Evolutionary conservation across 2,888 invertebrate species (phyloP).

Genomic region (Dasypogon diadema): DNA sequence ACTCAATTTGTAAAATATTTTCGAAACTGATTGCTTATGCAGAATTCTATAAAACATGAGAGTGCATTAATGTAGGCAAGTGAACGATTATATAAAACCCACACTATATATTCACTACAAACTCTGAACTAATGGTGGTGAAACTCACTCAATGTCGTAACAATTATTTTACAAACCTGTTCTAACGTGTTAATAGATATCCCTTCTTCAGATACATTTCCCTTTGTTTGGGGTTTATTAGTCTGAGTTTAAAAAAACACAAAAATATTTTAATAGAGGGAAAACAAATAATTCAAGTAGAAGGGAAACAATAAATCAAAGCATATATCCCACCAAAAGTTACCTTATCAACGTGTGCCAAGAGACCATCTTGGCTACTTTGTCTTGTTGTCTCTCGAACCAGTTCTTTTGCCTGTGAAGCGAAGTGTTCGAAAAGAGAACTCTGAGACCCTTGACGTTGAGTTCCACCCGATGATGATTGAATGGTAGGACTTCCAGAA

Average conservation of each 20-base stretch:
- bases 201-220: constrained; percentile 76
- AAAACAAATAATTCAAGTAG: no score
- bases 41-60: no score
- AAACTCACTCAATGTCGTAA: constrained; percentile 22
- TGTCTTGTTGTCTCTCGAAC: constrained; percentile 89
- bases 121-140: constrained; percentile 39
- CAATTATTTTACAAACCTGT: constrained; percentile 74
- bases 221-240: constrained; percentile 72
- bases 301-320: no score
- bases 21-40: no score
- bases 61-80: no score
- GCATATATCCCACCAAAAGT: no score
- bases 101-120: constrained; percentile 20
- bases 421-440: constrained; percentile 88
- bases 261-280: constrained; percentile 16
- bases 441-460: constrained; percentile 85
- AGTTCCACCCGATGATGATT: constrained; percentile 63
- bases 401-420: constrained; percentile 88
- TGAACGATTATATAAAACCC: constrained; percentile 14
- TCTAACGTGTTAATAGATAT: constrained; percentile 83
- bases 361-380: constrained; percentile 87
- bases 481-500: constrained; percentile 67
- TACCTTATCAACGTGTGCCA: constrained; percentile 93
- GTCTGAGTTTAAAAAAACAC: constrained; percentile 28
- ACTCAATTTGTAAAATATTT: no score